These are phyloP conservation scores for Lepidurus couesii DNA, from an alignment of 1,140 invertebrate genomes.

Conservation along the genomic window DNA sequence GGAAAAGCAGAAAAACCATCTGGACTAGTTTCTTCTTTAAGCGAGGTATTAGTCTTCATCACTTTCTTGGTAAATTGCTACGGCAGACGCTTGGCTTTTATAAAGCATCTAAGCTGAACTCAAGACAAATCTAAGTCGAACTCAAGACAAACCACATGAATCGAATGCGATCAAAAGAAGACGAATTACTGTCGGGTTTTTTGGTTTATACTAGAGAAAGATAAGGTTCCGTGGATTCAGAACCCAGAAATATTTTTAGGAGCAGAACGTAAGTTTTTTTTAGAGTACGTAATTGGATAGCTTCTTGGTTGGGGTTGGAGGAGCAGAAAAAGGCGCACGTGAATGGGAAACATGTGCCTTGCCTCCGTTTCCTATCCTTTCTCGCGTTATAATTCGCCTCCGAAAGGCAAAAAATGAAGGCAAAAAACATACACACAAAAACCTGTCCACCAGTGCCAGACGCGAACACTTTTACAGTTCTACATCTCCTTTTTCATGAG, in stretches of 20 bases:
- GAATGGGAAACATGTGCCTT: conserved; percentile 16
- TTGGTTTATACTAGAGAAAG: too few species aligned
- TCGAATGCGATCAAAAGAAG: too few species aligned
- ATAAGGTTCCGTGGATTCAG: too few species aligned
- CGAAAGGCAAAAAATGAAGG: not conserved
- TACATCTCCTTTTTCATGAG: too few species aligned
- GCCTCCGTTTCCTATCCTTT: not conserved
- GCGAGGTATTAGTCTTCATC: not conserved
- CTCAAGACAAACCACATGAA: too few species aligned
- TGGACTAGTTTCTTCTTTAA: not conserved
- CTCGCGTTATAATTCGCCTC: not conserved
- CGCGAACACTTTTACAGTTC: too few species aligned
- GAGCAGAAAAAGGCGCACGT: not conserved
- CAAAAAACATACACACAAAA: not conserved
- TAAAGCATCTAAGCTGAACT: too few species aligned
- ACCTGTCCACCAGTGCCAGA: not conserved
- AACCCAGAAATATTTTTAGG: not conserved
- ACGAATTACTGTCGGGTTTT: too few species aligned
- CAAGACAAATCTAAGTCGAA: too few species aligned
- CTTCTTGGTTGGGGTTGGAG: not conserved
- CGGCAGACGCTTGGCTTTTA: too few species aligned
- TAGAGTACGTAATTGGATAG: not conserved
- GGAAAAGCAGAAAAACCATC: not conserved
- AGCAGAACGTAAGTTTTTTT: too few species aligned
- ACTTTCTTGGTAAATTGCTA: not conserved